Base-by-base conservation (phyloP, 2,797 vertebrate genomes). In the Oryzias sinensis region DNA sequence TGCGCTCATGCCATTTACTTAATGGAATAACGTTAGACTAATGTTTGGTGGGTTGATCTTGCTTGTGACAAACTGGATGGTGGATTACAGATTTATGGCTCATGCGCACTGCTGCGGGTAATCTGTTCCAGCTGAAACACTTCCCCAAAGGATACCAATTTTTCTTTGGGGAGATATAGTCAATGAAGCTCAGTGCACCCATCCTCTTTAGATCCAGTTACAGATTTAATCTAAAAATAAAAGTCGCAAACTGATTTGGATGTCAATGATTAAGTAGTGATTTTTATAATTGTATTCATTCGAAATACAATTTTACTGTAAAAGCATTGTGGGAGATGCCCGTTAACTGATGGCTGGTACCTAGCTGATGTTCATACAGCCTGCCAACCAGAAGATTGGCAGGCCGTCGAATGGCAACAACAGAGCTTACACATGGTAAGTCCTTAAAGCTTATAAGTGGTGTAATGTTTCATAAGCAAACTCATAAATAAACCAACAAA, bases 371-470 rank as follows among this genome's bases (percentile, higher is more conserved):
- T 57, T 65, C 18, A 14, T 44, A 55, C 46, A 57, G 27, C 59
- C 66, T 71, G 62, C 67, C 71, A 83, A 77, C 48, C 61, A 59
- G 5, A 53, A 49, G 0, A 65, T 87, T 73, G n/a, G n/a, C n/a
- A n/a, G n/a, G n/a, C n/a, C n/a, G n/a, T n/a, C n/a, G n/a, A n/a
- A 85, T 84, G 71, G 73, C 75, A 87, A 83, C 77, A 68, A 58
- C 71, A 61, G 51, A 49, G 64, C 74, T 55, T 68, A 51, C 56
- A 41, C 43, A 59, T 62, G 55, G 46, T 51, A 49, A 53, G 61
- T 73, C 27, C 49, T 55, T 15, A 48, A 74, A 72, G 68, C 66
- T 72, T 68, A 69, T 81, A 71, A 77, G 75, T 77, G 73, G 59
- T 61, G 50, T 66, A 71, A 71, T 56, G 44, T 74, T 80, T 68